Conservation (phyloP, 2,113 vertebrate species). For the Grammomys surdaster region DNA sequence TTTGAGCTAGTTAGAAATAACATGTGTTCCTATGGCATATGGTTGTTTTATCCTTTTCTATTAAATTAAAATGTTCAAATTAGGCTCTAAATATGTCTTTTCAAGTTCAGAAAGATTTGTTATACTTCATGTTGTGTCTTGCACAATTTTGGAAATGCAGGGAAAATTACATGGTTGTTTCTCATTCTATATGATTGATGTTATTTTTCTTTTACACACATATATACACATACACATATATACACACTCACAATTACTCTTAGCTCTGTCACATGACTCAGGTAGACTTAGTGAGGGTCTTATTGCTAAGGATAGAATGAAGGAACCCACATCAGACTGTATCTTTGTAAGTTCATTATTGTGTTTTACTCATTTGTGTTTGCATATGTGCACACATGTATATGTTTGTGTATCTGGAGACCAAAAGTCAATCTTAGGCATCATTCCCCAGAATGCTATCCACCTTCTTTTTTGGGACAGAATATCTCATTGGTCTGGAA, state of each 20-base stretch:
- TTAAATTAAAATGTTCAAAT: neutral
- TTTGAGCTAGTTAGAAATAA: slow-evolving; percentile 1
- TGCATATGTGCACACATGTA: neutral
- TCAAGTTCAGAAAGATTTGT: neutral
- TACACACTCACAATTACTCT: neutral
- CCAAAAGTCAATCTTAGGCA: neutral
- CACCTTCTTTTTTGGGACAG: neutral
- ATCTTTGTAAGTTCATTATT: neutral
- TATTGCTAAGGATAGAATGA: neutral
- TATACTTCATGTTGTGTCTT: neutral
- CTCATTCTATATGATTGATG: neutral
- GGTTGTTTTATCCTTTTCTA: neutral
- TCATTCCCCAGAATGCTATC: neutral
- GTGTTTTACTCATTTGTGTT: neutral
- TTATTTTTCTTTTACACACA: neutral
- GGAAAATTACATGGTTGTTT: neutral
- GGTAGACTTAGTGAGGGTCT: neutral
- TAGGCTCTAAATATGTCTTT: neutral
- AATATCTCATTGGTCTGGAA: neutral
- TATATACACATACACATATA: neutral
- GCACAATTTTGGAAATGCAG: neutral
- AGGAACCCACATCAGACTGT: neutral
- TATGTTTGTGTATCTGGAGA: neutral
- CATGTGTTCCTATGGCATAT: neutral
- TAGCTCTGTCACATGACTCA: neutral